Evolutionary conservation across 1,140 invertebrate species (phyloP).

Genomic region (Neodiprion virginianus): DNA sequence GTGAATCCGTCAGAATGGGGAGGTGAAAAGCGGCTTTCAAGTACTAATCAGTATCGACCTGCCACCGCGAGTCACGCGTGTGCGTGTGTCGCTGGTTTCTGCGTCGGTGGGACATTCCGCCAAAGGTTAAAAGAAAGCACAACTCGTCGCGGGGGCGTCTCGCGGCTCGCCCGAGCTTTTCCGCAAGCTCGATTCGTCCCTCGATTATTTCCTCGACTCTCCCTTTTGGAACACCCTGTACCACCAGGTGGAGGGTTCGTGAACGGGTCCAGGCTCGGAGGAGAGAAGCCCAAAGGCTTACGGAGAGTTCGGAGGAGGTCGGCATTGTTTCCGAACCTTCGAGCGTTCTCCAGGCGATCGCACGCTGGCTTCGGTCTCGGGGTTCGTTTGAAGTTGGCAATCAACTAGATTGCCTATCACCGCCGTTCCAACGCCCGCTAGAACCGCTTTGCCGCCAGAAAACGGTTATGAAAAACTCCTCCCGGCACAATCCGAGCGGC

Average conservation of each 20-base stretch:
- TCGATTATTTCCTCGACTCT: neutral
- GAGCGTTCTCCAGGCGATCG: slow-evolving; percentile 26
- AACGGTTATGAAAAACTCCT: neutral
- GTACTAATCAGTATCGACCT: slow-evolving; percentile 59
- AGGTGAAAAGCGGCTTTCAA: slow-evolving; percentile 46
- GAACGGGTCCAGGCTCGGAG: slow-evolving; percentile 22
- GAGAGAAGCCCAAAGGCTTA: slow-evolving; percentile 3
- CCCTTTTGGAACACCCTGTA: neutral
- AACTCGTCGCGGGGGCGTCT: slow-evolving; percentile 23
- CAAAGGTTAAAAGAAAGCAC: too few relatives aligned
- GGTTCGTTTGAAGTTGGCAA: slow-evolving; percentile 54
- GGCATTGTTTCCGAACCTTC: slow-evolving; percentile 23
- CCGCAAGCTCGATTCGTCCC: neutral
- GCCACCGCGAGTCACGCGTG: slow-evolving; percentile 32
- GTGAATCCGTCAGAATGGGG: slow-evolving; percentile 28
- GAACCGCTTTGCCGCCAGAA: neutral
- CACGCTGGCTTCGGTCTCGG: slow-evolving; percentile 32
- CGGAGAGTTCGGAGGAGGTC: slow-evolving; percentile 25
- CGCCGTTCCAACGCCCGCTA: neutral
- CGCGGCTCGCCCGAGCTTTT: slow-evolving; percentile 18
- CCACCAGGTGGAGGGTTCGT: slow-evolving; percentile 17
- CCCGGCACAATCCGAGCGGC: neutral
- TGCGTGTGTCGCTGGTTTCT: neutral
- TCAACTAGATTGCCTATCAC: slow-evolving; percentile 56
- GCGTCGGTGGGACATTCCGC: neutral